A percentile compares a stretch with the other conserved stretches of the same genome.
These are phyloP conservation scores for Idaea biselata DNA, from an alignment of 2,888 invertebrate species.

Conservation along the genomic window DNA sequence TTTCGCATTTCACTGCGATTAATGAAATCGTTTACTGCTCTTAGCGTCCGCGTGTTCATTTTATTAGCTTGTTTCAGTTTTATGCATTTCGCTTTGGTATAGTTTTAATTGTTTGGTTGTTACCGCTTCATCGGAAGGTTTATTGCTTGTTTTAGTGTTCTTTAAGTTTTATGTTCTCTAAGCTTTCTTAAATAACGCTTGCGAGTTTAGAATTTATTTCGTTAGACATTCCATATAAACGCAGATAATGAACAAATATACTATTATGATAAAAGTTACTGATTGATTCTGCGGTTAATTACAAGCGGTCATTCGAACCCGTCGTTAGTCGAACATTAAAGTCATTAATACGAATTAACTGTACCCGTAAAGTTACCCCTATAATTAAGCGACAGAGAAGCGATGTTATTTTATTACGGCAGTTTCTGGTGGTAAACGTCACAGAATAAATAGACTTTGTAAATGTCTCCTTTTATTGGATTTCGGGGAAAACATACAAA, in stretches of 20 bases:
- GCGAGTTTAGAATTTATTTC: conserved; percentile 4
- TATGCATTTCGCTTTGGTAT: background rate
- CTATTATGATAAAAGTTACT: background rate
- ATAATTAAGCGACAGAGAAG: conserved; percentile 44
- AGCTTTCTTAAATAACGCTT: background rate
- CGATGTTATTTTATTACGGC: conserved; percentile 53
- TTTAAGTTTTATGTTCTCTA: background rate
- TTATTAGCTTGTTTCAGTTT: background rate
- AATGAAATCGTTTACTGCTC: conserved; percentile 34
- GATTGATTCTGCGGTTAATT: conserved; percentile 20
- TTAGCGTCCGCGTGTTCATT: conserved; percentile 11
- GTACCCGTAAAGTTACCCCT: conserved; percentile 36
- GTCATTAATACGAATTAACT: conserved; percentile 45
- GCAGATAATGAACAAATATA: background rate
- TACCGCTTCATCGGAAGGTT: background rate
- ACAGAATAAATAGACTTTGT: conserved; percentile 42
- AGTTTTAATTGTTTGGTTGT: conserved; percentile 1
- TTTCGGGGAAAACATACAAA: conserved; percentile 8
- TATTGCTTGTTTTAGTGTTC: background rate
- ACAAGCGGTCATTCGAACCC: conserved; percentile 35
- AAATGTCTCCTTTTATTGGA: conserved; percentile 40
- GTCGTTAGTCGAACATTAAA: conserved; percentile 39
- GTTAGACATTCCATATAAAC: background rate
- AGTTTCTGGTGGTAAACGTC: conserved; percentile 45
- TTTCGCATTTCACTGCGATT: conserved; percentile 38